A percentile compares a stretch with the other conserved stretches of the same genome.
Conservation (phyloP, 2,888 invertebrate species). For the Amphipyra berbera region DNA sequence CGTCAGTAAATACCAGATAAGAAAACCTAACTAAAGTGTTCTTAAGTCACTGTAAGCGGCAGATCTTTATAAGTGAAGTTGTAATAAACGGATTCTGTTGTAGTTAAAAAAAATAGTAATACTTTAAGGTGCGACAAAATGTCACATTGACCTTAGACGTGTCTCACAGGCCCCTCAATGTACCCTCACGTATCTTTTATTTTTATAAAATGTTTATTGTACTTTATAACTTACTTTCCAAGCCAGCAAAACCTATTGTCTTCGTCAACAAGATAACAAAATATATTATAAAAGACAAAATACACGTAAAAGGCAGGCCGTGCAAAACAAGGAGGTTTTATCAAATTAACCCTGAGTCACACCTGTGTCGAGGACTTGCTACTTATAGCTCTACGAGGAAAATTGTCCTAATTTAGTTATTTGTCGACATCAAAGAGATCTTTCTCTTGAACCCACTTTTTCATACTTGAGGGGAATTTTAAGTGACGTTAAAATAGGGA, state of each 20-base stretch:
- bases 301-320: conserved; percentile 17
- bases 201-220: not conserved
- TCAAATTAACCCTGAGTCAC: conserved; percentile 38
- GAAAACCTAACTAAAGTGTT: too few species aligned
- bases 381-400: conserved; percentile 34
- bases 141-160: too few species aligned
- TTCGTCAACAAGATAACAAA: conserved; percentile 11
- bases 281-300: conserved; percentile 26
- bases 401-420: conserved; percentile 51
- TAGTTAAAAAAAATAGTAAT: too few species aligned
- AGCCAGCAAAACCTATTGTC: not conserved
- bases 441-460: conserved; percentile 25
- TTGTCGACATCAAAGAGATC: conserved; percentile 40
- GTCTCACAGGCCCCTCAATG: too few species aligned
- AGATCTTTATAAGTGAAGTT: too few species aligned
- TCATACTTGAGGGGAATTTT: conserved; percentile 29
- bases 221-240: not conserved
- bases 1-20: too few species aligned
- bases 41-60: too few species aligned
- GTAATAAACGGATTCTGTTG: too few species aligned
- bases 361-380: conserved; percentile 37
- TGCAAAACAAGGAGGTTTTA: conserved; percentile 31
- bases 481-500: conserved; percentile 17
- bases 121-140: too few species aligned
- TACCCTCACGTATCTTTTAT: not conserved